A percentile compares a stretch with the other conserved stretches of the same genome.
phyloP scores from a whole-genome alignment of 1,140 invertebrate genomes.

The Diprion similis region DNA sequence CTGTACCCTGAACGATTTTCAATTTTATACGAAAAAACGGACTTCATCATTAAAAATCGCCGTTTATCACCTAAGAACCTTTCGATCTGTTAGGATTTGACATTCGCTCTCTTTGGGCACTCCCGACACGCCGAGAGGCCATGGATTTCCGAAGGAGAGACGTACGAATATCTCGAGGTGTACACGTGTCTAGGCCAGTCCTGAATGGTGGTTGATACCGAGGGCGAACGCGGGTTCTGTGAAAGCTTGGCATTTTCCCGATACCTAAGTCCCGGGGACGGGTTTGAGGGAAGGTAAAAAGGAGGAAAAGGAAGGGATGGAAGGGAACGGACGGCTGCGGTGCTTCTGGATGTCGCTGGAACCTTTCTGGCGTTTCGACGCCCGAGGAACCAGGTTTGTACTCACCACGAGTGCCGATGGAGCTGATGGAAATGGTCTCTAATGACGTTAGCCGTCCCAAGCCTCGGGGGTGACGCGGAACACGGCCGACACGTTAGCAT shows the following conservation, averaged over 20 bases:
- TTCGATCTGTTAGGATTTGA: no score
- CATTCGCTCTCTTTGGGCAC: no score
- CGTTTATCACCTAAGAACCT: no score
- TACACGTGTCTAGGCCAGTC: neutral
- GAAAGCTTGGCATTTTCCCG: slow-evolving; percentile 35
- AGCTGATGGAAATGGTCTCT: slow-evolving; percentile 2
- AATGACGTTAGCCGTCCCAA: neutral
- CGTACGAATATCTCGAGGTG: no score
- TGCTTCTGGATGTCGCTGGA: slow-evolving; percentile 12
- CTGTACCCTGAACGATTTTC: no score
- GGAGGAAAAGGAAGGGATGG: neutral
- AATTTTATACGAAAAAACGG: no score
- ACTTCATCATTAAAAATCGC: no score
- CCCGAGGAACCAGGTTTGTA: neutral
- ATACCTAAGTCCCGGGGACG: slow-evolving; percentile 32
- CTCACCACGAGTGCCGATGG: neutral
- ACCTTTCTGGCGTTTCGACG: slow-evolving; percentile 18
- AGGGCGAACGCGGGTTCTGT: slow-evolving; percentile 15
- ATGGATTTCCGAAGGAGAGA: no score
- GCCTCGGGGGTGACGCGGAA: neutral
- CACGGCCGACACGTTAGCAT: neutral
- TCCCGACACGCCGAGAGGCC: no score
- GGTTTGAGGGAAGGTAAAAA: neutral
- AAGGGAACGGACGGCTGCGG: neutral
- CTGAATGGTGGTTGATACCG: neutral